These are phyloP conservation scores for Drosophila fulvimacula DNA, from an alignment of 2,888 invertebrate species.

Conservation along the genomic window DNA sequence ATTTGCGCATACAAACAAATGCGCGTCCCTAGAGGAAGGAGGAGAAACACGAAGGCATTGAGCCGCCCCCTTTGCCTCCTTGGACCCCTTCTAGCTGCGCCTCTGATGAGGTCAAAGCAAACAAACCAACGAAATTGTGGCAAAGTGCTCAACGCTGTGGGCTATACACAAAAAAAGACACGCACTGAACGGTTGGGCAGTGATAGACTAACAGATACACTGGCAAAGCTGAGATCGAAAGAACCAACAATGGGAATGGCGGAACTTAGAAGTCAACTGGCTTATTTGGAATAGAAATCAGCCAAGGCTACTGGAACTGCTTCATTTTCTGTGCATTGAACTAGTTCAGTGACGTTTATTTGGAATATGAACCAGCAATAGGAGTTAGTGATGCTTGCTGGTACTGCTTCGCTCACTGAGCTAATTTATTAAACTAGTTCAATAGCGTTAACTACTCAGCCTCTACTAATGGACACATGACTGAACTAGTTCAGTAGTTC, in stretches of 20 bases:
- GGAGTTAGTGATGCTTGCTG: neutral
- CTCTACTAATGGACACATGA: neutral
- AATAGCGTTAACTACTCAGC: neutral
- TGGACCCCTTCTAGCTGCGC: neutral
- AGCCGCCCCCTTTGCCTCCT: constrained; percentile 35
- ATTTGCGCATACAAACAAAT: constrained; percentile 71
- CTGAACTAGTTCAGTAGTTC: neutral
- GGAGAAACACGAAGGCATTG: constrained; percentile 40
- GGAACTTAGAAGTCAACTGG: no score
- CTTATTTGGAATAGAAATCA: no score
- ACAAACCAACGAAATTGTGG: constrained; percentile 60
- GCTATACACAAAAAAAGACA: constrained; percentile 2
- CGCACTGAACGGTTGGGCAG: fast-evolving
- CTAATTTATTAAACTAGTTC: neutral
- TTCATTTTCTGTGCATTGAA: neutral
- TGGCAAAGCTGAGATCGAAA: neutral
- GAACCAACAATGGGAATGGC: no score
- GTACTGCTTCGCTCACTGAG: neutral
- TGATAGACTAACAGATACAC: neutral
- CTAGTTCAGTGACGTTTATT: neutral
- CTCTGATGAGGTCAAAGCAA: constrained; percentile 61
- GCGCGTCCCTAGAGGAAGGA: constrained; percentile 46
- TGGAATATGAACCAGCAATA: neutral
- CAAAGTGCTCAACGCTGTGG: constrained; percentile 51
- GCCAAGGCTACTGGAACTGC: no score